These are phyloP conservation scores for Ctenicera cuprea DNA, from an alignment of 2,888 invertebrate genomes.

Conservation along the genomic window DNA sequence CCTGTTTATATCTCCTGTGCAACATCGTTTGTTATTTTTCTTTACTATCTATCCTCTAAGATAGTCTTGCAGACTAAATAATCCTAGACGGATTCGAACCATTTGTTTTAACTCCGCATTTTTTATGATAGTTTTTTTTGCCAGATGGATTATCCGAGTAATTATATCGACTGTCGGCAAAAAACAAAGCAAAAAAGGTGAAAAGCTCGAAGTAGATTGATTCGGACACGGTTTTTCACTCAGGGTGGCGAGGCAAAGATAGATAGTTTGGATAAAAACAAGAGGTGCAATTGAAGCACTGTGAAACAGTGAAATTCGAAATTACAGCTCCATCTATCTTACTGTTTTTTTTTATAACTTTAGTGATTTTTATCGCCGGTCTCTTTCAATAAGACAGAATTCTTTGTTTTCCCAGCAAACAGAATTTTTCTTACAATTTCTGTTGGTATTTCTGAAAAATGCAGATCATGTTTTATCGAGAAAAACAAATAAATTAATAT, in stretches of 20 bases:
- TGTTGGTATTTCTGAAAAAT: no score
- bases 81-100: slow-evolving; percentile 3
- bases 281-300: slow-evolving; percentile 42
- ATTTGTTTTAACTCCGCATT: slow-evolving; percentile 1
- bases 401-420: no score
- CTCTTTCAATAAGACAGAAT: background rate
- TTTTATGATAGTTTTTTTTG: slow-evolving; percentile 15
- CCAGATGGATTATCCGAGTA: slow-evolving; percentile 29
- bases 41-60: slow-evolving; percentile 1
- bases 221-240: slow-evolving; percentile 55
- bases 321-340: slow-evolving; percentile 29
- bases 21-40: slow-evolving; percentile 44
- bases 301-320: slow-evolving; percentile 34
- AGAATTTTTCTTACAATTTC: no score
- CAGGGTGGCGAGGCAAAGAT: slow-evolving; percentile 34
- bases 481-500: background rate
- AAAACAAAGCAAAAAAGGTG: slow-evolving; percentile 32
- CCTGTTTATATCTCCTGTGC: slow-evolving; percentile 42
- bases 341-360: slow-evolving; percentile 14
- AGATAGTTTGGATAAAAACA: slow-evolving; percentile 46
- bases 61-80: slow-evolving; percentile 1
- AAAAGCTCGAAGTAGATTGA: slow-evolving; percentile 50
- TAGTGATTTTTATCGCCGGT: background rate
- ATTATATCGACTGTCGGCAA: slow-evolving; percentile 38
- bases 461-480: background rate